These are phyloP conservation scores for Bubo bubo DNA, from an alignment of 2,113 vertebrate genomes.

Conservation along the genomic window DNA sequence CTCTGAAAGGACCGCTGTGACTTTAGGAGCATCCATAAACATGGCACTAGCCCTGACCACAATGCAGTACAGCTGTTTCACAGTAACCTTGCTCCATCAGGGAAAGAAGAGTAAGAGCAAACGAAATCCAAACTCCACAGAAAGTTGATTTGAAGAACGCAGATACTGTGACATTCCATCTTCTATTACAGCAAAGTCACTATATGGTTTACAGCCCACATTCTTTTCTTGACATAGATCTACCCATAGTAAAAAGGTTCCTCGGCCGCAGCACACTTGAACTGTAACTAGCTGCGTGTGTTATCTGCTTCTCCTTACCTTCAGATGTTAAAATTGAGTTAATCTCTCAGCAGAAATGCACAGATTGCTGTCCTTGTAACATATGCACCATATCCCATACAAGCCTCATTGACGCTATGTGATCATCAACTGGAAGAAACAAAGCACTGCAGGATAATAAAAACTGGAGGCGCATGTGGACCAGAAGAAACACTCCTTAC, in stretches of 20 bases:
- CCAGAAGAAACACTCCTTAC: background rate
- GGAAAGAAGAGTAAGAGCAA: background rate
- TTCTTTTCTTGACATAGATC: background rate
- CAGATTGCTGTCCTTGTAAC: background rate
- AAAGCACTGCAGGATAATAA: background rate
- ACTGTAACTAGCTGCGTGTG: background rate
- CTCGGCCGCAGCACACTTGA: background rate
- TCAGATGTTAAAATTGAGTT: background rate
- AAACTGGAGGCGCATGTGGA: background rate
- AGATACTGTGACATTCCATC: background rate
- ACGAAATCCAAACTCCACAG: background rate
- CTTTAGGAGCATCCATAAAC: background rate
- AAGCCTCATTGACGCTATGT: fast-evolving
- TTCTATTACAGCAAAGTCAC: background rate
- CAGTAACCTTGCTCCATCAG: background rate
- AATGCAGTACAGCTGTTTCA: background rate
- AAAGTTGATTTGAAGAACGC: fast-evolving
- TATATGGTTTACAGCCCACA: background rate
- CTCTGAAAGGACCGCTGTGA: fast-evolving
- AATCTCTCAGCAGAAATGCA: background rate
- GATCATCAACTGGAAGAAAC: background rate
- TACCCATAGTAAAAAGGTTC: background rate
- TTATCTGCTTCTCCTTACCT: background rate
- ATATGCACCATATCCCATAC: fast-evolving
- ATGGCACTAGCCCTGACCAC: fast-evolving